A percentile compares a stretch with the other conserved stretches of the same genome.
Conservation (phyloP, 1,140 invertebrate species). For the Samia ricini region DNA sequence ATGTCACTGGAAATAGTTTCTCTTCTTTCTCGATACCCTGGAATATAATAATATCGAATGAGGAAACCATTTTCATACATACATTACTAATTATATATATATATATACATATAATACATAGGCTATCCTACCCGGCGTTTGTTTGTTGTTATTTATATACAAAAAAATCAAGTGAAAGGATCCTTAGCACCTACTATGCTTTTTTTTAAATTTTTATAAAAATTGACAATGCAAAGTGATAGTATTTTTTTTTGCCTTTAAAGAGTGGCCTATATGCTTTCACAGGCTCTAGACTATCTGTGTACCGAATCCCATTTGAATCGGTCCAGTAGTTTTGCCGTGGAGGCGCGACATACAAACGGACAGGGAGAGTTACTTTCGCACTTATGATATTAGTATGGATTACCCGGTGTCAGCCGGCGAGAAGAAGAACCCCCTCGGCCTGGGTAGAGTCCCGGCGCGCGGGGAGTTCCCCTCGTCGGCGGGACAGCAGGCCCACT, state of each 20-base stretch:
- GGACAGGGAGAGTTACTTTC: no score
- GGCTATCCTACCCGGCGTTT: neutral
- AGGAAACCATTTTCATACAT: no score
- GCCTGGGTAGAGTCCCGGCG: slow-evolving; percentile 18
- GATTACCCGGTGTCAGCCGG: slow-evolving; percentile 58
- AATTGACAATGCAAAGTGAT: neutral
- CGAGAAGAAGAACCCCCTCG: slow-evolving; percentile 64
- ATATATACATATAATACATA: neutral
- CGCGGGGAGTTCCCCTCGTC: slow-evolving; percentile 19
- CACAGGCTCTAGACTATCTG: no score
- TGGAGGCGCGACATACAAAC: neutral
- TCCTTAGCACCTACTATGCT: neutral
- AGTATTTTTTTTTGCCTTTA: neutral
- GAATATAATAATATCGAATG: slow-evolving; percentile 17
- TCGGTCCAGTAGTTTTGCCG: no score
- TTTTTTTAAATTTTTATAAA: neutral
- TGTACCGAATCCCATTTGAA: no score
- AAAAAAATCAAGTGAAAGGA: no score
- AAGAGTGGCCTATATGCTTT: neutral
- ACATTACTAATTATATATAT: neutral
- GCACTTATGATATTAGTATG: no score
- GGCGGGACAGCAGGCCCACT: slow-evolving; percentile 60
- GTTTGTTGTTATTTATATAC: no score
- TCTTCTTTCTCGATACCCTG: slow-evolving; percentile 59
- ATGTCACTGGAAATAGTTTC: slow-evolving; percentile 57